These are phyloP conservation scores for Himantopus leucocephalus DNA, from an alignment of 2,113 vertebrate genomes.

Conservation along the genomic window DNA sequence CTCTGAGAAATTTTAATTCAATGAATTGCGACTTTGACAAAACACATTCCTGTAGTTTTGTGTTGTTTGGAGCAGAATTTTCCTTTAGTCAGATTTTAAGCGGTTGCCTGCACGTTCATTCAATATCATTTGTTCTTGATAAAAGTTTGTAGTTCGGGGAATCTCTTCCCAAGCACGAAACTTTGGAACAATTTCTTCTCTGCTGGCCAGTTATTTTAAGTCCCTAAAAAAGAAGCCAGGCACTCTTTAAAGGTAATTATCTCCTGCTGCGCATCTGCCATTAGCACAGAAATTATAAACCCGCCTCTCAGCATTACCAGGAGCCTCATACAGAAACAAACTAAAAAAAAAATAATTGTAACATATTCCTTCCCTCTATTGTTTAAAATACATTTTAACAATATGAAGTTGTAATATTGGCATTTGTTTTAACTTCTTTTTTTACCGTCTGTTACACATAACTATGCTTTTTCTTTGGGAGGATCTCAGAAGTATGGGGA, in stretches of 20 bases:
- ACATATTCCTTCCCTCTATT: background rate
- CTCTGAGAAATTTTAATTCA: background rate
- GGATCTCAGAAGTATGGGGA: background rate
- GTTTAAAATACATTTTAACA: background rate
- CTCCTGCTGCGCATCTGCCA: constrained; percentile 3
- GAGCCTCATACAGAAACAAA: background rate
- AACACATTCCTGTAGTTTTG: background rate
- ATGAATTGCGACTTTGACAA: background rate
- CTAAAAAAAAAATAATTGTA: background rate
- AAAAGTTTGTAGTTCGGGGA: background rate
- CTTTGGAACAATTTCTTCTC: background rate
- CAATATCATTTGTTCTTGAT: background rate
- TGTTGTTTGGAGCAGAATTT: background rate
- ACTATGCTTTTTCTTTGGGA: background rate
- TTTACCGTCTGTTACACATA: background rate
- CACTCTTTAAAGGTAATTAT: constrained; percentile 38
- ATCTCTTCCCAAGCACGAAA: background rate
- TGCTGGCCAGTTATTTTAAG: background rate
- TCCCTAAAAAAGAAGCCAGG: background rate
- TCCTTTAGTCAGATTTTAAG: background rate
- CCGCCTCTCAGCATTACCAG: background rate
- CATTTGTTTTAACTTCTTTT: background rate
- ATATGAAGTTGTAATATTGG: background rate
- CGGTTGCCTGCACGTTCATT: accelerated
- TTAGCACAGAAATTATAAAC: background rate